Conservation (phyloP, 2,113 vertebrate genomes). For the Gasterosteus aculeatus region DNA sequence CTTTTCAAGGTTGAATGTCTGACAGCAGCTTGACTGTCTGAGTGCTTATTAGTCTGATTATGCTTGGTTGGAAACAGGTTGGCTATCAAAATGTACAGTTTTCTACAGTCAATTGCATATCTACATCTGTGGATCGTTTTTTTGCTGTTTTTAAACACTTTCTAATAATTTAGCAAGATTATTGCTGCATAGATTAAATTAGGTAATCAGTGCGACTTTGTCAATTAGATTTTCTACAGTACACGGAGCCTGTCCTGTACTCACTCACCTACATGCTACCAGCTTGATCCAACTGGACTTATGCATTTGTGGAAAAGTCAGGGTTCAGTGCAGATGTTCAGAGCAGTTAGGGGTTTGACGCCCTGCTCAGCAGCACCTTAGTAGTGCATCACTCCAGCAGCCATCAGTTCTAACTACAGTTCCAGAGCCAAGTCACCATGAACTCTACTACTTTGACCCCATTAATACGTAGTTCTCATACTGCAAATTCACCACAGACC, state of each 20-base stretch:
- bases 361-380: neutral
- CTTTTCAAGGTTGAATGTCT: conserved; percentile 18
- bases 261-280: neutral
- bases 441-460: neutral
- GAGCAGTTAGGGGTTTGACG: neutral
- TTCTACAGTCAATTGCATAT: neutral
- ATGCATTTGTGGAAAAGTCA: neutral
- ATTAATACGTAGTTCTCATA: neutral
- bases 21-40: conserved; percentile 11
- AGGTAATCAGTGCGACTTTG: neutral
- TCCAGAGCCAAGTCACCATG: neutral
- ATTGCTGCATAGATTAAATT: neutral
- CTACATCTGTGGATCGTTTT: neutral
- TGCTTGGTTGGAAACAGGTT: neutral
- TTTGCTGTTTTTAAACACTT: neutral
- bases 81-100: neutral
- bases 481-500: neutral
- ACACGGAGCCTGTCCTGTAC: neutral
- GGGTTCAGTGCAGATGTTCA: neutral
- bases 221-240: neutral
- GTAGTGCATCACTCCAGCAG: neutral
- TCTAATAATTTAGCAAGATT: neutral
- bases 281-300: neutral
- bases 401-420: neutral
- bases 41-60: neutral